Percentiles rank a stretch among this genome's conserved stretches.
These are phyloP conservation scores for Helicolenus hilgendorfi DNA, from an alignment of 2,797 vertebrate species.

Conservation along the genomic window DNA sequence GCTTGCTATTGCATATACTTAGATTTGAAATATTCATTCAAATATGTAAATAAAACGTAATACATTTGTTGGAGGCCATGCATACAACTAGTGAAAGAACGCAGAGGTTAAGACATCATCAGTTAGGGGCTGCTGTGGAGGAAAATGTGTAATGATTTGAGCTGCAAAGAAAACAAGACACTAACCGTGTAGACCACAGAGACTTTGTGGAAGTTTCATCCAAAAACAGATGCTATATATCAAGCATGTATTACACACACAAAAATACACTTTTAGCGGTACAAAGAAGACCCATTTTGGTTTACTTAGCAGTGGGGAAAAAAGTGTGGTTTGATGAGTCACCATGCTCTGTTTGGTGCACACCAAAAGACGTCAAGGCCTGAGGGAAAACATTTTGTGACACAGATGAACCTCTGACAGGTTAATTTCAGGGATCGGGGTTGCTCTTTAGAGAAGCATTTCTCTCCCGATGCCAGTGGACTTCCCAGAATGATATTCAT, in stretches of 20 bases:
- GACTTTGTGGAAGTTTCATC: neutral
- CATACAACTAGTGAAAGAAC: neutral
- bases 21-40: neutral
- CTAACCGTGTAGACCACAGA: neutral
- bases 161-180: neutral
- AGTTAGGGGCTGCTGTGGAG: neutral
- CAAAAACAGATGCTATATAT: neutral
- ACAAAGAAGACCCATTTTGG: neutral
- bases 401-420: neutral
- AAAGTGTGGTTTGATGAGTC: slow-evolving; percentile 14
- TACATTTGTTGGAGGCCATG: neutral
- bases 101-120: neutral
- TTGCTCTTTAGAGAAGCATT: neutral
- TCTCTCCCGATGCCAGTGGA: neutral
- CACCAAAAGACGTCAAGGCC: neutral
- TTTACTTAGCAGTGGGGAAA: neutral
- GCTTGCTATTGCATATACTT: neutral
- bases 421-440: neutral
- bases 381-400: neutral
- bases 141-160: neutral
- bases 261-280: neutral
- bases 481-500: neutral
- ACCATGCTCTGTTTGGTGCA: neutral
- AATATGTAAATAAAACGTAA: neutral
- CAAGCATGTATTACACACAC: neutral